A percentile compares a stretch with the other conserved stretches of the same genome.
Conservation (phyloP, 2,888 invertebrate genomes). For the Congeria kusceri region DNA sequence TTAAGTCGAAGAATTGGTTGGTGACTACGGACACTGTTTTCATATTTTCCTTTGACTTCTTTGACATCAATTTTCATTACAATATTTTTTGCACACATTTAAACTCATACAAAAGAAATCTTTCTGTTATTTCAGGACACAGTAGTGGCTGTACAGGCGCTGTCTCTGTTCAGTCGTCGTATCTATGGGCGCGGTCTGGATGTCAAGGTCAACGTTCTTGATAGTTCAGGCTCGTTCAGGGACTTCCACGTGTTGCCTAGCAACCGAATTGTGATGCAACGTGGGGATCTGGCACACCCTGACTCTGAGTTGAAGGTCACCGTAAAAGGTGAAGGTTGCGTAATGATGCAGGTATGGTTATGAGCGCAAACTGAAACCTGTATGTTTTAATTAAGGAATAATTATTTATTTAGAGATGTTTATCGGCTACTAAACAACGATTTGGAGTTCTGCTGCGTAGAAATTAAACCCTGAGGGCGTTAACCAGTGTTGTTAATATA, state of each 20-base stretch:
- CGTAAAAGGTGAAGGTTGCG: constrained; percentile 78
- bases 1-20: no score
- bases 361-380: not conserved
- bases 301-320: constrained; percentile 54
- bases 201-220: constrained; percentile 40
- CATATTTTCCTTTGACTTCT: no score
- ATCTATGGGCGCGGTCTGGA: constrained; percentile 59
- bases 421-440: no score
- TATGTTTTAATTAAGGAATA: no score
- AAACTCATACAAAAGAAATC: not conserved
- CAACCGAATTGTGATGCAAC: constrained; percentile 77
- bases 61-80: no score
- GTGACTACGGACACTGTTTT: no score
- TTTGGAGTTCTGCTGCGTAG: no score
- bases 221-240: constrained; percentile 10
- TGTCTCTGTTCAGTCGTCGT: constrained; percentile 75
- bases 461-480: no score
- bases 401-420: no score
- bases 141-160: constrained; percentile 84
- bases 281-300: constrained; percentile 40
- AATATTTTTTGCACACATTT: no score
- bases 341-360: constrained; percentile 77
- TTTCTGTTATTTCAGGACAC: constrained; percentile 81
- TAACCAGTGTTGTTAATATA: no score
- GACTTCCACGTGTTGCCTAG: constrained; percentile 47